Evolutionary conservation across 2,888 invertebrate species (phyloP), one percentile per base, ranked within the genome.

Genomic region (Heliconius erato): DNA sequence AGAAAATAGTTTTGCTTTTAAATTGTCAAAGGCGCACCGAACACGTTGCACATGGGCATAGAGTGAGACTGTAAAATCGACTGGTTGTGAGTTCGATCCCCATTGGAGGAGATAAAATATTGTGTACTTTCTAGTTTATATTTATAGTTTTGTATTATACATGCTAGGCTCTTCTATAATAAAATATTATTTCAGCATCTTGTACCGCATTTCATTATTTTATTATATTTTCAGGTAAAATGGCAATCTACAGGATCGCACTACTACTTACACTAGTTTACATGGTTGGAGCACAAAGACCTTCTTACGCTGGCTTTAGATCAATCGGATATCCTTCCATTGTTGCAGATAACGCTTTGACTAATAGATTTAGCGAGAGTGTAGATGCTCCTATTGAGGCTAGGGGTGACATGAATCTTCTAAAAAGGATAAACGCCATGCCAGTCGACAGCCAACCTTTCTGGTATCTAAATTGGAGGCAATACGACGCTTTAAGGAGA

Each of bases 381-480:
- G 87, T 85, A 44, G 86, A 87, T 69, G 88, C 96, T 65, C 97
- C 97, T 0, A 91, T 97, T 3, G 97, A 97, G 88, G 97, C 97
- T 0, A 93, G 93, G 68, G 84, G 84, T n/a, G 83, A 85, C 35
- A 69, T 83, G 1, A 79, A 82, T 65, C 69, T 83, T 12, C 26
- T 85, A 19, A 83, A 71, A 19, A 80, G 80, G 74, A 40, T 83
- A 59, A 79, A 82, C 19, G 32, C 80, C 35, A 74, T 85, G 77
- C 84, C 83, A 2, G 26, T 77, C 16, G 79, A 83, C 9, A 76
- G 65, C 11, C 83, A 81, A 77, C 84, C 84, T 0, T 97, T 97
- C 90, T 97, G 97, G 97, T 96, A 96, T 81, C 85, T 97, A 32
- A 98, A 98, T 89, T 96, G 97, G 87, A 94, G 96, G 79, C 96